Base-by-base conservation (phyloP, 2,113 vertebrate genomes). In the Erythrocercus mccallii region DNA sequence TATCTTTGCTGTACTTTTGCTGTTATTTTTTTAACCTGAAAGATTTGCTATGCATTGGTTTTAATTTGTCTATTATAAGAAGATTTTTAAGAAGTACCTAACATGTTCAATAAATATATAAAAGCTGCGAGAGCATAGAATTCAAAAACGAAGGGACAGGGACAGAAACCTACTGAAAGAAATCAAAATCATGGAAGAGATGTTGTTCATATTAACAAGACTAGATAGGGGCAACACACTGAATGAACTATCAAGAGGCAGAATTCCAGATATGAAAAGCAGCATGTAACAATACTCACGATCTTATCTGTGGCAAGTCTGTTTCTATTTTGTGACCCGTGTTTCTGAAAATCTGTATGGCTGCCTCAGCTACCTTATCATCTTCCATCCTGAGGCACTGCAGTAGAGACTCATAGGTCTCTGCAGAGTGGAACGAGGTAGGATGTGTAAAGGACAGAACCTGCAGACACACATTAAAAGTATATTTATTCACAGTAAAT, bases 301-400 rank as follows among this genome's bases (percentile, higher is more conserved):
- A 99, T 98, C 99, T 96, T 95, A 99, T 99, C 95, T 99, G 99
- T 85, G 98, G 99, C 84, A 99, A 98, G 87, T 99, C 99, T 10
- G 98, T 99, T 98, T 99, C 99, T 66, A 99, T 99, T 98, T 99
- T 99, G 97, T 99, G 99, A 73, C 99, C 99, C 8, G 99, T 99
- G 96, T 99, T 99, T 95, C 99, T 99, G 97, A 99, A 99, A 96
- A 99, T 99, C 96, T 99, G 99, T 94, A 99, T 99, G 79, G 99
- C 99, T 86, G 99, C 99, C 96, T 99, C 99, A 7, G 99, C 99
- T 96, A 99, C 99, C 88, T 99, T 99, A 96, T 99, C 99, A 58
- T 99, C 99, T 97, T 99, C 99, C 99, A 99, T 99, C 98, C 99
- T 99, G 96, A 99, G 98, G 98, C 99, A 99, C 98, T 99, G 99